These are phyloP conservation scores for Leptonema lineaticorne DNA, from an alignment of 1,140 invertebrate species.

Conservation along the genomic window DNA sequence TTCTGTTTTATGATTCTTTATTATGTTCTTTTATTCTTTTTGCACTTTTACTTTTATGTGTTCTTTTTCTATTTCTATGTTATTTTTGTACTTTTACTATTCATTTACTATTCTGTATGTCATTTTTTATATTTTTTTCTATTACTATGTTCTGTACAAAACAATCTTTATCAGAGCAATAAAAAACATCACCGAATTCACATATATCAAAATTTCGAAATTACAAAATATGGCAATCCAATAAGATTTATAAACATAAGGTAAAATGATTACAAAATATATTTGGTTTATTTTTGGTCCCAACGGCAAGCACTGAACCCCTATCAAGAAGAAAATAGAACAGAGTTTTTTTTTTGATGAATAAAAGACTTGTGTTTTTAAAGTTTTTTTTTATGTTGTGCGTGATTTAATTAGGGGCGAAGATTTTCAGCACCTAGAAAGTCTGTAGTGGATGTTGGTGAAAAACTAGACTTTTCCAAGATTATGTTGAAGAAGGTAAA, in stretches of 20 bases:
- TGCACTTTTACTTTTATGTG: not conserved
- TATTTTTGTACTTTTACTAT: not conserved
- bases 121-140: not conserved
- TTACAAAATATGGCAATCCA: too few species aligned
- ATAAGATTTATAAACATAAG: too few species aligned
- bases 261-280: too few species aligned
- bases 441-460: conserved; percentile 1
- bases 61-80: not conserved
- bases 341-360: not conserved
- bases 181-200: too few species aligned
- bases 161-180: too few species aligned
- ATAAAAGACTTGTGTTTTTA: not conserved
- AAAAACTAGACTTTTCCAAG: conserved; percentile 5
- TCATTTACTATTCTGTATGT: not conserved
- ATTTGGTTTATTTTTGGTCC: too few species aligned
- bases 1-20: not conserved
- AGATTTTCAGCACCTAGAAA: conserved; percentile 13
- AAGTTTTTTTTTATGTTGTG: not conserved
- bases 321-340: not conserved
- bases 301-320: not conserved
- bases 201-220: too few species aligned
- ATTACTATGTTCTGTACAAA: too few species aligned
- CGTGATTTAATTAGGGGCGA: not conserved
- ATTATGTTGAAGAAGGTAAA: conserved; percentile 5
- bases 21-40: not conserved